Evolutionary conservation across 2,113 vertebrate species (phyloP), one percentile per base, ranked within the genome.

Genomic region (Megaleporinus macrocephalus): DNA sequence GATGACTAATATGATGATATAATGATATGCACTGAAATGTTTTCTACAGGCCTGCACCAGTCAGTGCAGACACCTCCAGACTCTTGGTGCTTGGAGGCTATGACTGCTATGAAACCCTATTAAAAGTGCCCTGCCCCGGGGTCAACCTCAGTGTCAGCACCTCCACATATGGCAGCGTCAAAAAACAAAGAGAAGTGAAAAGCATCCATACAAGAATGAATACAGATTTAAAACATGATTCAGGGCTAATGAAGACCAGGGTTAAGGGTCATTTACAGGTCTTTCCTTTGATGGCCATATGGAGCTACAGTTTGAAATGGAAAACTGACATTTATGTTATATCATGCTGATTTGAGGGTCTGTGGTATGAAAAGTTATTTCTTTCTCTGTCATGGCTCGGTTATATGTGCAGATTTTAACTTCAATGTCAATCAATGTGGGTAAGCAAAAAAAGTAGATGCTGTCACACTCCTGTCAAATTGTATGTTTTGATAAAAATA

Each of bases 111-210:
- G 87, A 75, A 65, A 22, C 86, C 82, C 73, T 79, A 78, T 91
- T 88, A 80, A 85, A 87, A 9, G 9, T 44, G 77, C 26, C 24
- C 59, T 65, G 84, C 89, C 89, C 84, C 89, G 91, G 93, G 95
- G 93, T 94, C 93, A 92, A 70, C 22, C n/a, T 80, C 88, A 86
- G 87, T 92, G 92, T 93, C 92, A 91, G 86, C 88, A 84, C 55
- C 89, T 87, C 90, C 87, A 87, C 89, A 88, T 91, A 93, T 91
- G 90, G 91, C 88, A 88, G 89, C 88, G 90, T 88, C 87, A 7
- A 89, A 86, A 86, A 85, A 81, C 85, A 86, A 49, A 49, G 29
- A 51, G 29, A 62, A 62, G 33, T 70, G 80, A 79, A 61, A 26
- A 57, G 61, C 55, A 79, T 65, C 44, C 57, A 76, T 49, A 65